Base-by-base conservation (phyloP, 2,888 invertebrate genomes). In the Pammene fasciana region DNA sequence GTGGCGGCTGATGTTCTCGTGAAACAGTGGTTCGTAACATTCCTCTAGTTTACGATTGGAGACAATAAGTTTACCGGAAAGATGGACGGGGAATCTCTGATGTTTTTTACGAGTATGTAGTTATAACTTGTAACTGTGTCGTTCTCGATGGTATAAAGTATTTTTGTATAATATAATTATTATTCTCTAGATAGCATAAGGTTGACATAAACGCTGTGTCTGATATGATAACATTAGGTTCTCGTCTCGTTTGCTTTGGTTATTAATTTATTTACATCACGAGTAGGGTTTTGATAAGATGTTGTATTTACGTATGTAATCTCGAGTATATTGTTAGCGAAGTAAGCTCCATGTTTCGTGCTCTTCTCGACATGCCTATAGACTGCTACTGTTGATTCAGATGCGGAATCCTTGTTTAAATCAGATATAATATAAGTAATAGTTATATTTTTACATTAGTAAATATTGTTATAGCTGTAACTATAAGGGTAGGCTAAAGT, bases 371-470 rank as follows among this genome's bases (percentile, higher is more conserved):
- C 48, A 14, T 18, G 52, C n/a, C 52, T 46, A 36, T 11, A 57
- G 52, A 45, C 64, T 38, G 64, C 59, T 13, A 5, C 57, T 68
- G 57, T 46, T 54, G 46, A 65, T 38, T 68, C 45, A 46, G 36
- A 59, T 50, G 65, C 59, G 38, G 50, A 55, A 38, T 36, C 16
- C 48, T 70, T 57, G 46, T 70, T 70, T 73, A 74, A 74, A 74
- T 74, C 72, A 71, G 75, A 75, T 73, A 76, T 76, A 76, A 74
- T 78, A 78, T 78, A 78, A 80, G 76, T 78, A 75, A 86, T 86
- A 86, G 82, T 86, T 88, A 86, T 89, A 90, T 90, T 89, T 90
- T 89, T 88, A 86, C 87, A 87, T 90, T 89, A 87, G 84, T 73
- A 75, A 76, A 82, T 84, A 83, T 86, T 88, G 85, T 87, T 86